Evolutionary conservation across 2,113 vertebrate genomes (phyloP), one percentile per base, ranked within the genome.

Genomic region (Emydura subglobosa): DNA sequence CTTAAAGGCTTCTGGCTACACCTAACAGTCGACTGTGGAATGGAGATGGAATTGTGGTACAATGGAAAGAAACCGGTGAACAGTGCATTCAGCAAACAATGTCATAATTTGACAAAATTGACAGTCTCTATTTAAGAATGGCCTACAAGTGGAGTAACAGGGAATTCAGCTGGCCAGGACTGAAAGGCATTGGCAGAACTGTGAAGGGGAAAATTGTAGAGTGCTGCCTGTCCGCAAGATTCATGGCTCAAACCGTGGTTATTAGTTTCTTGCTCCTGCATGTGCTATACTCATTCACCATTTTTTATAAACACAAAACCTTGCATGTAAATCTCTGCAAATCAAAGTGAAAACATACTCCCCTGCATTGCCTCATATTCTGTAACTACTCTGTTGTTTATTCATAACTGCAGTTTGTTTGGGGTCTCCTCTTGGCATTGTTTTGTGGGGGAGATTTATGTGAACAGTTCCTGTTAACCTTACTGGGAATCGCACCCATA

Each of bases 401-500:
- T 42, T 47, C 29, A 22, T 78, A 19, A 87, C 24, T 65, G 47
- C 34, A 53, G 47, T 80, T 90, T 53, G 78, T 65, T 25, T 49
- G 6, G 27, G 55, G 24, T 29, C 16, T 80, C 54, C 34, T 22
- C 91, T 93, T 55, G 24, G 82, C 79, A 86, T 95, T 94, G 4
- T 80, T 49, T 2, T 9, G 27, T 21, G 61, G 4, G 29, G 59
- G 10, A 50, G 47, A 47, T 97, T 95, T 89, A 49, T 68, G 84
- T 88, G 89, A 94, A 80, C 89, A 91, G 49, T 89, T 92, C 82
- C 82, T 92, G 90, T 94, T 95, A 96, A 89, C 84, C 84, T 1
- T 78, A 57, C 94, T 92, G 84, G 84, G 65, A 96, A 90, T 17
- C 91, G 65, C 86, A 95, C 27, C 78, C 72, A 93, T 97, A 97